Base-by-base conservation (phyloP, 2,113 vertebrate genomes). In the Triplophysa dalaica region DNA sequence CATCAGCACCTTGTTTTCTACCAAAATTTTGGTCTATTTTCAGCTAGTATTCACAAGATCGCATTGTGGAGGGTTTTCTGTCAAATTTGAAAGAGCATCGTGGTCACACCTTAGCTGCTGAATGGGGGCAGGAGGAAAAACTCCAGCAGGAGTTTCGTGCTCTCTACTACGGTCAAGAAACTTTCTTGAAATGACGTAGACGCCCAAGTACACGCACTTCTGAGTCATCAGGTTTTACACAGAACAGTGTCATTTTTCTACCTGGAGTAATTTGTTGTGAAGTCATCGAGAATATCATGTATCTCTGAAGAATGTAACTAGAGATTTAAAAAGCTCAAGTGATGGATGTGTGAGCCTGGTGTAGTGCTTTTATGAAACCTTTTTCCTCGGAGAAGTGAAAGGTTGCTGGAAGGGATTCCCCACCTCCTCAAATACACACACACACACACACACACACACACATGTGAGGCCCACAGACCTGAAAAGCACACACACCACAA, bases 341-440 rank as follows among this genome's bases (percentile, higher is more conserved):
- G 65, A 62, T 67, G 62, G 70, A 69, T 61, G 78, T 41, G 75
- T 77, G 74, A 73, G 73, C 14, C 78, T 17, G 61, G 1, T 3
- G 26, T 16, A 52, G 26, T 78, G 73, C 62, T 64, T 48, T 73
- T 19, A 67, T 16, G 38, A 70, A 48, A 64, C 24, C 33, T 67
- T 58, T 73, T 38, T 72, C 19, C 66, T 78, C 50, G 69, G 73
- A 87, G 86, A 89, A 86, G 82, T 84, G 80, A 82, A 70, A 24
- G 80, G 87, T 45, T 81, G 81, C 72, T 81, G 45, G 19, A 61
- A 83, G 90, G 91, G 90, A 89, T 88, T 90, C 80, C 86, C 88
- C 88, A 88, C 78, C 86, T 29, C 4, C 3, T 29, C 29, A 29
- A 29, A 29, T 29, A 29, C 29, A 29, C 3, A 29, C 29, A 29